Percentiles rank a stretch among this genome's conserved stretches.
These are phyloP conservation scores for Cuniculus paca DNA, from an alignment of 2,797 vertebrate species.

Conservation along the genomic window DNA sequence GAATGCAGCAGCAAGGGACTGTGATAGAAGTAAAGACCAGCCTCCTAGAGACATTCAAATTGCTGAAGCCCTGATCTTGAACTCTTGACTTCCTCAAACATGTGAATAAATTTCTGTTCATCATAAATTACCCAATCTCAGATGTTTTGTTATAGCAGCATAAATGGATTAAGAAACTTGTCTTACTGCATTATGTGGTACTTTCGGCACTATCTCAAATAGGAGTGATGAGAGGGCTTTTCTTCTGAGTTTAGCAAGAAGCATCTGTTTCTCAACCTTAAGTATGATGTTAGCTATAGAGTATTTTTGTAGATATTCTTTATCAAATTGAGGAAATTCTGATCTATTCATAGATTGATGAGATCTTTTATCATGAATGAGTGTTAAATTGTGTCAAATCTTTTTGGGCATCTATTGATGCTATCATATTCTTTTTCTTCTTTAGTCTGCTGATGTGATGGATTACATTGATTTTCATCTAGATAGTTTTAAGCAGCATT, in stretches of 20 bases:
- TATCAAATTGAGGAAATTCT: conserved; percentile 17
- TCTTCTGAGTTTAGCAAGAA: not conserved
- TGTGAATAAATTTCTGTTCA: not conserved
- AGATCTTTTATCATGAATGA: conserved; percentile 44
- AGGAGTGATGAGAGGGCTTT: not conserved
- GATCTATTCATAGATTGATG: conserved; percentile 12
- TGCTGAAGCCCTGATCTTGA: not conserved
- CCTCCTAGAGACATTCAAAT: not conserved
- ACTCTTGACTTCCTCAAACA: not conserved
- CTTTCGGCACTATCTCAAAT: not conserved
- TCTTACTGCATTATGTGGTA: not conserved
- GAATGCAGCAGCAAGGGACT: not conserved
- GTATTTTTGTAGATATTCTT: conserved; percentile 17
- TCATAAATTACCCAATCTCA: not conserved
- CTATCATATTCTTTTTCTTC: conserved; percentile 17
- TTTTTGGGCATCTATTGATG: not conserved
- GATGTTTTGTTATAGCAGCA: not conserved
- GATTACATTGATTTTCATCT: conserved; percentile 21
- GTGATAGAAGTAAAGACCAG: not conserved
- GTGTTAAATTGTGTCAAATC: conserved; percentile 40
- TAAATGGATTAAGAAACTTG: not conserved
- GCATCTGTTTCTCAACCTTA: conserved; percentile 26
- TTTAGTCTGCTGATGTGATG: conserved; percentile 45
- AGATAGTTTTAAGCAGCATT: conserved; percentile 28
- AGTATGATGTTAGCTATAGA: not conserved